phyloP scores from a whole-genome alignment of 2,113 vertebrate genomes.

The Hucho hucho region DNA sequence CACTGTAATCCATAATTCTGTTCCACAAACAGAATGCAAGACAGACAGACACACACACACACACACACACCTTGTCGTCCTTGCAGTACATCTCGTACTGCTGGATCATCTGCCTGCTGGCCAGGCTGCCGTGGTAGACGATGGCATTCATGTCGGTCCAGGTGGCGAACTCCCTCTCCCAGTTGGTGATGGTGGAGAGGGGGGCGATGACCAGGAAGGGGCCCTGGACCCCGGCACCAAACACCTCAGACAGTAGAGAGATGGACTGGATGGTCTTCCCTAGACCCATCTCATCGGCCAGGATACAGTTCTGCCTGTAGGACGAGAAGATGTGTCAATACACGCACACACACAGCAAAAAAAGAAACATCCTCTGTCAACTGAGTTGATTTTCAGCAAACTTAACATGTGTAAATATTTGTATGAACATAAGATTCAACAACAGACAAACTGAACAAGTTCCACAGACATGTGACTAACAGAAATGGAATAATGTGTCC shows the following conservation, averaged over 20 bases:
- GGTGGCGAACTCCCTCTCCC: constrained; percentile 90
- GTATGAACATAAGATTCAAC: too few species aligned
- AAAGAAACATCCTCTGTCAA: too few species aligned
- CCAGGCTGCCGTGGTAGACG: constrained; percentile 93
- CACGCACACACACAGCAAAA: too few species aligned
- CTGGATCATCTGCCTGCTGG: constrained; percentile 93
- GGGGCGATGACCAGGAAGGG: constrained; percentile 92
- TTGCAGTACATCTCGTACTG: constrained; percentile 97
- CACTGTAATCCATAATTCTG: not conserved
- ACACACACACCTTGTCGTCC: constrained; percentile 85
- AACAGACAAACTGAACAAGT: too few species aligned
- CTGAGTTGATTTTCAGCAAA: too few species aligned
- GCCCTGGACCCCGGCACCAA: constrained; percentile 78
- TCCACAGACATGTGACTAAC: too few species aligned
- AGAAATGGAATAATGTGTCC: too few species aligned
- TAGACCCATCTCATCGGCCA: constrained; percentile 95
- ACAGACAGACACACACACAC: too few species aligned
- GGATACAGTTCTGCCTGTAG: constrained; percentile 88
- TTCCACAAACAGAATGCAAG: not conserved
- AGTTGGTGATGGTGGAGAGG: constrained; percentile 92
- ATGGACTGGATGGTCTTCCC: constrained; percentile 97
- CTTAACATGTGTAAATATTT: too few species aligned
- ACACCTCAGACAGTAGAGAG: constrained; percentile 85
- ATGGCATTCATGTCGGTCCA: constrained; percentile 95
- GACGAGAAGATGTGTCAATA: not conserved